Base-by-base conservation (phyloP, 1,140 invertebrate genomes). In the Macrobrachium rosenbergii region DNA sequence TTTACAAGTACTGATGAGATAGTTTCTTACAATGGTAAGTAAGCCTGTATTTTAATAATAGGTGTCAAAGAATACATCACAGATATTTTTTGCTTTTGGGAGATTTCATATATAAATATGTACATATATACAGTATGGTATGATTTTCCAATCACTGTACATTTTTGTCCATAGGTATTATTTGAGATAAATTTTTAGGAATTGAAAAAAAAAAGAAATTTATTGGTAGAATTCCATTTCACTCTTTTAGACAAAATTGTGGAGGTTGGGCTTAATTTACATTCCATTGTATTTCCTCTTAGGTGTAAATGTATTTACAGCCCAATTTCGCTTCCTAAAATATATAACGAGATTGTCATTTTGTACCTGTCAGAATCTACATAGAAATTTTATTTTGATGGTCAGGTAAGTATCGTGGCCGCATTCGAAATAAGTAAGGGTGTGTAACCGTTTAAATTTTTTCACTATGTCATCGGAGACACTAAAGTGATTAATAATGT, bases 281-380 rank as follows among this genome's bases (percentile, higher is more conserved):
- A 75, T 75, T 75, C 72, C 72, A 75, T 43, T 75, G 37, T 75
- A 75, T 75, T 75, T 52, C 72, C 37, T 52, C 72, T 72, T 75
- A 43, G 72, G 72, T 75, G 28, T 75, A 43, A 75, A 75, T 75
- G 72, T 73, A 73, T 75, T 75, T 75, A 28, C 52, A 75, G 72
- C 72, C 72, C 72, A 75, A 75, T 75, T 8, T 75, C 37, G 7
- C n/a, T 19, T 45, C 52, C 7, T 52, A 52, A 52, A 52, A 8
- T 37, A 37, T 37, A 52, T 52, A 52, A 8, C 52, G 8, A 52
- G 12, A 52, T 52, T 52, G 52, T 52, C 52, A 52, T 52, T 52
- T 52, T 52, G 52, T 52, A 52, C 28, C 28, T 52, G 52, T 52
- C 12, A 12, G 52, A 52, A 52, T 52, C 7, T 52, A 52, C 12